Conservation (phyloP, 2,888 invertebrate genomes). For the Leucoma salicis region DNA sequence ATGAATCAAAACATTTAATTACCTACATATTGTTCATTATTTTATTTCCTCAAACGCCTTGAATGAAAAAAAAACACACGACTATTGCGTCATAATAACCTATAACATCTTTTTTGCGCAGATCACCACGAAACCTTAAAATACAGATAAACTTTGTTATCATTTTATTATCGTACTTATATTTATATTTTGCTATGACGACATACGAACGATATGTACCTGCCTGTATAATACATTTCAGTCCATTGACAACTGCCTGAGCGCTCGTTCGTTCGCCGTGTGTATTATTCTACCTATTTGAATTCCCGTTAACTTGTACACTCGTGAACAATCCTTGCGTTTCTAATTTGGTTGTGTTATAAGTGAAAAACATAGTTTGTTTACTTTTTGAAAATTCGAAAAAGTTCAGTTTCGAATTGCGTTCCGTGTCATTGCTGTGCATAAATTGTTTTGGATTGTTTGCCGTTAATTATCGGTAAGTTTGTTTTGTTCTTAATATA, state of each 20-base stretch:
- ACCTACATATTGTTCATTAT: no score
- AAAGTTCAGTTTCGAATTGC: slow-evolving; percentile 1
- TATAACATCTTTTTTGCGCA: neutral
- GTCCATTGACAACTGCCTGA: slow-evolving; percentile 2
- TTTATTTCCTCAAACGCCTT: no score
- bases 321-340: neutral
- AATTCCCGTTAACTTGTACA: neutral
- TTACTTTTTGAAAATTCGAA: slow-evolving; percentile 4
- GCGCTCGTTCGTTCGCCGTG: slow-evolving; percentile 5
- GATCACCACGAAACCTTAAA: slow-evolving; percentile 3
- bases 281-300: slow-evolving; percentile 3
- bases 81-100: no score
- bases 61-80: no score
- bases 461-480: neutral
- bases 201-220: neutral
- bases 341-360: neutral
- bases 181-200: slow-evolving; percentile 5
- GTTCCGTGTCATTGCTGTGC: neutral
- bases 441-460: neutral
- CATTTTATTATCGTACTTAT: neutral
- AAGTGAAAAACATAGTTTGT: neutral
- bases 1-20: no score
- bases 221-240: neutral
- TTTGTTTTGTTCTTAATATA: neutral
- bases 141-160: slow-evolving; percentile 7